phyloP scores from a whole-genome alignment of 2,113 vertebrate species.

The Puffinus mauretanicus region DNA sequence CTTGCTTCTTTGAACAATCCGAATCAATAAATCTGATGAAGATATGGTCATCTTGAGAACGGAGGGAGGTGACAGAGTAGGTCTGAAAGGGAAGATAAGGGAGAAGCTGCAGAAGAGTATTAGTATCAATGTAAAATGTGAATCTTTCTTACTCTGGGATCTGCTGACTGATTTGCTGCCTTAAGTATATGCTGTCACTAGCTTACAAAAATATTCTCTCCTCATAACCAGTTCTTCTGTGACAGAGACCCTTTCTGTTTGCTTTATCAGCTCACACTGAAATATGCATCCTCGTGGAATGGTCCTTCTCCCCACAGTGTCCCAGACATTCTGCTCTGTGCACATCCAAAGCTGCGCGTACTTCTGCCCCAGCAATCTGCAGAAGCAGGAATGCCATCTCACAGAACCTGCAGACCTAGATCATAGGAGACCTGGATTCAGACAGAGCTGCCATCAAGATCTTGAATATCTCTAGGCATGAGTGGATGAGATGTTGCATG shows the following conservation, averaged over 20 bases:
- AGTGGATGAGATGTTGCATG: not conserved
- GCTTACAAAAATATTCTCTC: not conserved
- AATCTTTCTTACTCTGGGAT: not conserved
- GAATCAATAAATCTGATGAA: not conserved
- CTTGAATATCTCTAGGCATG: not conserved
- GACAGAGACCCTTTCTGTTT: not conserved
- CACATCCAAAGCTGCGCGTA: not conserved
- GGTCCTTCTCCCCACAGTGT: not conserved
- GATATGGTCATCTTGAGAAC: not conserved
- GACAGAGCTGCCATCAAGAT: not conserved
- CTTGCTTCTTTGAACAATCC: not conserved
- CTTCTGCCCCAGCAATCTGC: not conserved
- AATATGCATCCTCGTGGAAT: not conserved
- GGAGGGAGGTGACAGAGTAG: not conserved
- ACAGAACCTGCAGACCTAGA: not conserved
- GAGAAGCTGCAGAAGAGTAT: not conserved
- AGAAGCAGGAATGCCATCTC: not conserved
- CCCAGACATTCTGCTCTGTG: not conserved
- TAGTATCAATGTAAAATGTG: not conserved
- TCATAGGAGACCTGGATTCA: not conserved
- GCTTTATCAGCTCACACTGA: not conserved
- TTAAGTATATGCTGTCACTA: not conserved
- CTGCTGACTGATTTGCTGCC: not conserved
- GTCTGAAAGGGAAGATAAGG: not conserved
- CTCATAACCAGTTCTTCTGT: not conserved